Evolutionary conservation across 2,888 invertebrate species (phyloP), one percentile per base, ranked within the genome.

Genomic region (Drosophila acutilabella): DNA sequence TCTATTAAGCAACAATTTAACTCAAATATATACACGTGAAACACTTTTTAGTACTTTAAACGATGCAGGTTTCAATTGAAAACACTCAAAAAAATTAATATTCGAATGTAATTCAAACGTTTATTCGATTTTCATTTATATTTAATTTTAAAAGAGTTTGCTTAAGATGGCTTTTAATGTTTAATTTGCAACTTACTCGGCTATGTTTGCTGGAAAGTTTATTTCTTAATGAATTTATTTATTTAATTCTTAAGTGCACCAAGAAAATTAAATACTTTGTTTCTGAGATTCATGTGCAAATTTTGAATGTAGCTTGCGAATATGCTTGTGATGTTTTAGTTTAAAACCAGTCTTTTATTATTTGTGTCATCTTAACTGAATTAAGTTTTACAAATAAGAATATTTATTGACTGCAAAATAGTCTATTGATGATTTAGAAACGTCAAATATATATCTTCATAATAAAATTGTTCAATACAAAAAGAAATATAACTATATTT

Each of bases 21-120:
- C 62, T 66, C 40, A 67, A 44, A 68, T 67, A 84, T 69, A 58
- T 51, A 66, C 67, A 74, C 71, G 60, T 69, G 59, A 71, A 62
- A 71, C 86, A 86, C 83, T 71, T 56, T 61, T 45, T 59, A 67
- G 62, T 71, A 71, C 59, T 61, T 59, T 62, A 42, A 66, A 53
- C 38, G 60, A 74, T 54, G 51, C 73, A 80, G 78, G 65, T 70
- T 58, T 68, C 71, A 78, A 67, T 66, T 61, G 47, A 64, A 76
- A 65, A 85, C 76, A 54, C 53, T 67, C 77, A 74, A 65, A 71
- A 78, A 67, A 65, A 64, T 80, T 87, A 80, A 84, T 84, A 85
- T 87, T 81, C 78, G 71, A 67, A 64, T 33, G 67, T 71, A 71
- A 56, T 66, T 52, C 14, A 64, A 14, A 2, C 38, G 16, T 30